Base-by-base conservation (phyloP, 1,140 invertebrate genomes). In the Anagrus nilaparvatae region DNA sequence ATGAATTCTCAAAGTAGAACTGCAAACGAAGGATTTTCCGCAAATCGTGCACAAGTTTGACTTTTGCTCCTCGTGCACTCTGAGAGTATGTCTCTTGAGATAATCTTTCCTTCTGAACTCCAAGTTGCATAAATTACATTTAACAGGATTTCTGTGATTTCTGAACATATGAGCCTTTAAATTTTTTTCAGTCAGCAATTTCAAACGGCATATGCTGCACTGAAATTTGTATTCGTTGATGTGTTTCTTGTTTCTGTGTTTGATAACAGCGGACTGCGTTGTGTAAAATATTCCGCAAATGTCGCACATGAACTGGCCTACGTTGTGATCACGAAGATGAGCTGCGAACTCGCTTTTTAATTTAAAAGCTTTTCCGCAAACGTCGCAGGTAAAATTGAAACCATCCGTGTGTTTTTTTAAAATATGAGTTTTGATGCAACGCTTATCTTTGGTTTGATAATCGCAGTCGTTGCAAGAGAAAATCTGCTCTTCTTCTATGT, bases 101-200 rank as follows among this genome's bases (percentile, higher is more conserved):
- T 58, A 55, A 10, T 51, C 48, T 9, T 55, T 56, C 12, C 50
- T 43, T 2, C 51, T 46, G 59, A 71, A 87, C 1, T 73, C 75
- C 55, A 87, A 87, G 8, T 71, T 71, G 54, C 86, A 89, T 4
- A 76, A 59, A 40, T 84, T 80, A 54, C 86, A 89, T 9, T 49
- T 48, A 52, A 86, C 87, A 10, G 46, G 57, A 62, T n/a, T 57
- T 16, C 50, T 49, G 23, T 60, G 56, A 12, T 50, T 44, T 12
- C 44, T 39, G n/a, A n/a, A n/a, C 51, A 59, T 50, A 21, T 61
- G 59, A 14, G 42, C 53, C 16, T 62, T 58, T 2, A 62, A 40
- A 28, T 57, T 58, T 28, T 51, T 37, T 17, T 54, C 39, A 0
- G 50, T 55, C 3, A 49, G 18, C 0, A 58, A 31, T 5, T 52